These are phyloP conservation scores for Eonycteris spelaea DNA, from an alignment of 2,113 vertebrate genomes.

Conservation along the genomic window DNA sequence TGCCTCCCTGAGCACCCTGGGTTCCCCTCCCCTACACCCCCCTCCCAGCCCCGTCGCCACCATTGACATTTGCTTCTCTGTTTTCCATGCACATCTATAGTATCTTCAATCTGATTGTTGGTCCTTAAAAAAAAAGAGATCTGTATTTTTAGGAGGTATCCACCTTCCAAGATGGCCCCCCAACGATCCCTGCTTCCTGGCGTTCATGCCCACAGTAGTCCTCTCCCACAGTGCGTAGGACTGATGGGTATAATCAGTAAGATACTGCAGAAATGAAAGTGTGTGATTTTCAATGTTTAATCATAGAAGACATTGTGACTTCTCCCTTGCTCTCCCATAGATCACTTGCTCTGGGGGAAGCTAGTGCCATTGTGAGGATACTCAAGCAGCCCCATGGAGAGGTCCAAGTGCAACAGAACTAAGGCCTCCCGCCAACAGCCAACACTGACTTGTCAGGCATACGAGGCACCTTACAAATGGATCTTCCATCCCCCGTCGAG, in stretches of 20 bases:
- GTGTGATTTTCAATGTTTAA: background rate
- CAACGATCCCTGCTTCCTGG: background rate
- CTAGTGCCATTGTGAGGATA: background rate
- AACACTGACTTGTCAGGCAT: background rate
- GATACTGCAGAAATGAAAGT: background rate
- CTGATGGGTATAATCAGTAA: background rate
- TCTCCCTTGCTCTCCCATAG: background rate
- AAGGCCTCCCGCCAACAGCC: background rate
- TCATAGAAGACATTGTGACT: background rate
- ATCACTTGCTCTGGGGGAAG: background rate
- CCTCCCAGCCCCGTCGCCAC: background rate
- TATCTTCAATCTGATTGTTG: background rate
- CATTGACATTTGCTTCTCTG: background rate
- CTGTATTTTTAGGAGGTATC: background rate
- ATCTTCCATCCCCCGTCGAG: background rate
- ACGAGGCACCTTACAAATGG: background rate
- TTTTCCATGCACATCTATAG: background rate
- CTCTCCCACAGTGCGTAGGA: background rate
- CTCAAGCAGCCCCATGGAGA: background rate
- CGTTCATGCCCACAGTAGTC: background rate
- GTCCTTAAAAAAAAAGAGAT: background rate
- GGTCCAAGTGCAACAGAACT: background rate
- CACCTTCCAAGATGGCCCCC: background rate
- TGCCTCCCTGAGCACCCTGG: background rate
- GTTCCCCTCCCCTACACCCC: background rate